phyloP scores from a whole-genome alignment of 1,140 invertebrate species.

The Nautilus pompilius region DNA sequence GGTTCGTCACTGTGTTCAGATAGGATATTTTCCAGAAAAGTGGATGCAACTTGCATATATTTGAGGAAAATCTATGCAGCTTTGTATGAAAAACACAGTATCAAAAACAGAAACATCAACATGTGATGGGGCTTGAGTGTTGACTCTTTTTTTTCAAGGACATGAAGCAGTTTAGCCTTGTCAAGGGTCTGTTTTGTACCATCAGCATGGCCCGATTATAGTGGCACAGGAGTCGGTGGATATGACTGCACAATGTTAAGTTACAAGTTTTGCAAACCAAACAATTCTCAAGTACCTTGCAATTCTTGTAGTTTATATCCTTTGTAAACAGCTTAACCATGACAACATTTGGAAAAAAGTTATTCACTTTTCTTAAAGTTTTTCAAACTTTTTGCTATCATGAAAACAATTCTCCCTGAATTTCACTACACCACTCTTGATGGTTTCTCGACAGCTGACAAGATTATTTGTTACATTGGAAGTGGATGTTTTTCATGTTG shows the following conservation, averaged over 20 bases:
- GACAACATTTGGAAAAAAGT: neutral
- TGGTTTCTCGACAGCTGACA: too few relatives aligned
- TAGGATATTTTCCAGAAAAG: neutral
- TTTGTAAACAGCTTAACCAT: neutral
- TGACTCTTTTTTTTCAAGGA: neutral
- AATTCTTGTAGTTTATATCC: neutral
- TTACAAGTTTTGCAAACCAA: neutral
- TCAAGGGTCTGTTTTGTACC: constrained; percentile 3
- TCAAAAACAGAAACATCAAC: too few relatives aligned
- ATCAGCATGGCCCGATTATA: constrained; percentile 1
- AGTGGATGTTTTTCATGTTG: neutral
- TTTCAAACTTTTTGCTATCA: too few relatives aligned
- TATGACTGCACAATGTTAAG: neutral
- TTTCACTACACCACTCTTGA: too few relatives aligned
- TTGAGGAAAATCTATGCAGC: neutral
- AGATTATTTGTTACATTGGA: neutral
- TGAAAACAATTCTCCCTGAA: too few relatives aligned
- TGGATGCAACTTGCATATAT: constrained; percentile 1
- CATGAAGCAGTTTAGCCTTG: constrained; percentile 4
- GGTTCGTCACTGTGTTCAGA: constrained; percentile 2
- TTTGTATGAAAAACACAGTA: constrained; percentile 9
- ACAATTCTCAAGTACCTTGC: constrained; percentile 5
- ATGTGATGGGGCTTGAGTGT: neutral
- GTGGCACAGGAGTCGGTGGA: constrained; percentile 4
- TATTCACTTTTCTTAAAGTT: too few relatives aligned